Base-by-base conservation (phyloP, 2,113 vertebrate species). In the Rhinogobius similis region DNA sequence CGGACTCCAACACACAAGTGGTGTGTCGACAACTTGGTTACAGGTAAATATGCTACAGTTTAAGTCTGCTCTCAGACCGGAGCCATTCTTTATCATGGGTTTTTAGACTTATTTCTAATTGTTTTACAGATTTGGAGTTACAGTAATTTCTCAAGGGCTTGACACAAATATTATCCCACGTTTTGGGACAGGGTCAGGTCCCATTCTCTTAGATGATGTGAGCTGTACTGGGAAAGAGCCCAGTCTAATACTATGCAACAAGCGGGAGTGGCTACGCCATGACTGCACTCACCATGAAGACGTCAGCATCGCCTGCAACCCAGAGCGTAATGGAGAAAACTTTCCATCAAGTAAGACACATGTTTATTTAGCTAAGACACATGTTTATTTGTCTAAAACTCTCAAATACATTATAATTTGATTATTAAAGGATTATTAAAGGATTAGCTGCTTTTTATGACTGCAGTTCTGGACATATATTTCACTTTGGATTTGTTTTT, bases 11-110 rank as follows among this genome's bases (percentile, higher is more conserved):
- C 76, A 95, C 95, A 0, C 93, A 93, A 1, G 95, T 98, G 55
- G 94, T 92, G 67, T 98, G 97, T 81, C 93, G 92, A 56, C 96
- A 97, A 74, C 95, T 99, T 83, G 96, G 96, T 86, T 98, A 96
- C 89, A 96, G 94, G 97, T 98, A 89, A 74, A 39, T 1, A 18
- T 3, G 58, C 44, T 55, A 16, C 44, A 44, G 46, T 12, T 14
- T 2, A 39, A 23, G 5, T 21, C 18, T 21, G 21, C 5, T 16
- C 16, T 20, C 11, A 36, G 24, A 7, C 26, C 24, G 29, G 8
- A 50, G 46, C 20, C 46, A 58, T 20, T 1, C 13, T 27, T 27
- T 5, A 46, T 46, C 43, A 14, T 43, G 11, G 12, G 3, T 43
- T 43, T 43, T 43, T 43, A 43, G 41, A 43, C 3, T 43, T 4